phyloP scores from a whole-genome alignment of 1,140 invertebrate species.

The Heliconius melpomene region DNA sequence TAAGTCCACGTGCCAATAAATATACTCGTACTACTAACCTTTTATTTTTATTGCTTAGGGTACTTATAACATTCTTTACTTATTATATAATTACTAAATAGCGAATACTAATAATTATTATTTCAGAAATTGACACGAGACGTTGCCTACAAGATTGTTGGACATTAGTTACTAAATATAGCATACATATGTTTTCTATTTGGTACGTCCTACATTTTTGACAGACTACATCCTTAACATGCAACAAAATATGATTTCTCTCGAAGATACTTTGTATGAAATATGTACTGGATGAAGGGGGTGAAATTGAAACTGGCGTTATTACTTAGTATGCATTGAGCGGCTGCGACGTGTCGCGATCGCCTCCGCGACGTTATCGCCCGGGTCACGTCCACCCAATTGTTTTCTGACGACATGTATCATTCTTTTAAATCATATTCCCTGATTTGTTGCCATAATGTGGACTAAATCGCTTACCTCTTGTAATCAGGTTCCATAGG shows the following conservation, averaged over 20 bases:
- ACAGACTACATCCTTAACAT: constrained; percentile 33
- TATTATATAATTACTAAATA: too few species aligned
- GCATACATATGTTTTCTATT: too few species aligned
- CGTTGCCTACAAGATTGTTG: too few species aligned
- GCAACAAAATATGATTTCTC: constrained; percentile 39
- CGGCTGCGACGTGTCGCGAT: constrained; percentile 66
- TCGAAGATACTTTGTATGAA: constrained; percentile 45
- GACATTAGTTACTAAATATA: too few species aligned
- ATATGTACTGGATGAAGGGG: constrained; percentile 58
- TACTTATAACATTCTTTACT: too few species aligned
- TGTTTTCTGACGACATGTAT: constrained; percentile 80
- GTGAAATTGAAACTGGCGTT: constrained; percentile 75
- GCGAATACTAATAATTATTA: too few species aligned
- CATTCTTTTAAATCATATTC: constrained; percentile 77
- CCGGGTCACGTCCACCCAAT: constrained; percentile 75
- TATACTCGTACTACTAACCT: too few species aligned
- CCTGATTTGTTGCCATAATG: constrained; percentile 67
- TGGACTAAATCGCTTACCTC: constrained; percentile 54
- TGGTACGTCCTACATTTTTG: background rate
- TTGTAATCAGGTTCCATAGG: constrained; percentile 60
- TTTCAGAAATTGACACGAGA: too few species aligned
- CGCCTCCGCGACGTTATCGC: constrained; percentile 63
- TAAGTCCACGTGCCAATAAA: too few species aligned
- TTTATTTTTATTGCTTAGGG: too few species aligned
- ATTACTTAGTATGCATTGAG: constrained; percentile 79